These are phyloP conservation scores for Halichoeres trimaculatus DNA, from an alignment of 2,113 vertebrate genomes.

Conservation along the genomic window DNA sequence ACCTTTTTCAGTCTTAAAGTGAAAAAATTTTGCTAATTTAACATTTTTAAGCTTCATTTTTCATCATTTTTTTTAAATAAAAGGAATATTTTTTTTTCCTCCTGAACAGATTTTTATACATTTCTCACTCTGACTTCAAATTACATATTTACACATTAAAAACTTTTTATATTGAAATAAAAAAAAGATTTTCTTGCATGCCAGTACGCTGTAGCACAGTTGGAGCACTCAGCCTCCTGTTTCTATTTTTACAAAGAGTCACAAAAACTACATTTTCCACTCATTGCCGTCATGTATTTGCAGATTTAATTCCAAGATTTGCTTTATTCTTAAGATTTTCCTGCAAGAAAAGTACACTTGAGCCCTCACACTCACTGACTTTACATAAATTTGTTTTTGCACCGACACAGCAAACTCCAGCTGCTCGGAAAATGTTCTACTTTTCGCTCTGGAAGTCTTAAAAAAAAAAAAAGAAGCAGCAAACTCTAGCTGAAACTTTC, in stretches of 20 bases:
- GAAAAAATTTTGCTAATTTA: background rate
- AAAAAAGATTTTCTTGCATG: background rate
- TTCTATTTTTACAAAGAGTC: background rate
- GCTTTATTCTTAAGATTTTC: slow-evolving; percentile 1
- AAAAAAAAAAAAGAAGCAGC: too few species aligned
- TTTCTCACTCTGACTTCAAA: background rate
- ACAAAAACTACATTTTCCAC: background rate
- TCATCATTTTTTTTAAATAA: too few species aligned
- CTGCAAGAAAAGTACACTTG: background rate
- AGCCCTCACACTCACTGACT: too few species aligned
- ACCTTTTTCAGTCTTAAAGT: background rate
- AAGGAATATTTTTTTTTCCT: too few species aligned
- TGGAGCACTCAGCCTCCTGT: background rate
- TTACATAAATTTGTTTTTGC: background rate
- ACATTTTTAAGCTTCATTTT: background rate
- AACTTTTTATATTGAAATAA: background rate
- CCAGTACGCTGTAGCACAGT: too few species aligned
- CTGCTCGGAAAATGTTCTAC: background rate
- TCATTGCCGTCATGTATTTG: background rate
- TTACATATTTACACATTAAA: fast-evolving
- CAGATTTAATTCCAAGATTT: background rate
- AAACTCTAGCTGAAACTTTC: slow-evolving; percentile 20
- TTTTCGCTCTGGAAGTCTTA: background rate
- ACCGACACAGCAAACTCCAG: background rate
- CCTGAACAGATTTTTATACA: background rate